Conservation (phyloP, 2,797 vertebrate species). For the Atherinosoma microstoma region DNA sequence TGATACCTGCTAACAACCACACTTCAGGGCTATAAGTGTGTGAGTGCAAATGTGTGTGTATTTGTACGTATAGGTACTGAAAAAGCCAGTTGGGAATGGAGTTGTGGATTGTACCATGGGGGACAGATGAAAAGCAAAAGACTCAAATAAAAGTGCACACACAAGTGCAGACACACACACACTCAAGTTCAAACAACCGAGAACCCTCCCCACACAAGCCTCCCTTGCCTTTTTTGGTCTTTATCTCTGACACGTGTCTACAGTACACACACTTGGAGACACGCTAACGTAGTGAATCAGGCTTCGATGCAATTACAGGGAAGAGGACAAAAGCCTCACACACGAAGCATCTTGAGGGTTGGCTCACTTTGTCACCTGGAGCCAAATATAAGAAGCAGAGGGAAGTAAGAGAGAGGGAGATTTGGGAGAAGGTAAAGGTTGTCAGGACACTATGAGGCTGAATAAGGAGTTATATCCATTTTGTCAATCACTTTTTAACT, state of each 20-base stretch:
- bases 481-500: constrained; percentile 6
- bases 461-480: constrained; percentile 10
- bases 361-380: constrained; percentile 90
- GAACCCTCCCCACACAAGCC: background rate
- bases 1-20: constrained; percentile 84
- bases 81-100: constrained; percentile 39
- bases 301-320: constrained; percentile 80
- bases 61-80: constrained; percentile 26
- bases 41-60: constrained; percentile 38
- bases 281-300: constrained; percentile 70
- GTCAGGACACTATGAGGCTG: constrained; percentile 1
- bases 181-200: constrained; percentile 21
- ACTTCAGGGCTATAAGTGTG: constrained; percentile 68
- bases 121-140: constrained; percentile 83
- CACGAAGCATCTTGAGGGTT: constrained; percentile 88
- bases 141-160: constrained; percentile 40
- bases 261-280: constrained; percentile 38
- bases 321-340: constrained; percentile 87
- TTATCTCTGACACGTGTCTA: constrained; percentile 41
- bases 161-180: constrained; percentile 4
- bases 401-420: constrained; percentile 34
- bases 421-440: background rate
- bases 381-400: constrained; percentile 87
- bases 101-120: constrained; percentile 73
- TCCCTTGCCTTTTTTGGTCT: constrained; percentile 30